Conservation (phyloP, 1,140 invertebrate genomes). For the Tachypleus tridentatus region DNA sequence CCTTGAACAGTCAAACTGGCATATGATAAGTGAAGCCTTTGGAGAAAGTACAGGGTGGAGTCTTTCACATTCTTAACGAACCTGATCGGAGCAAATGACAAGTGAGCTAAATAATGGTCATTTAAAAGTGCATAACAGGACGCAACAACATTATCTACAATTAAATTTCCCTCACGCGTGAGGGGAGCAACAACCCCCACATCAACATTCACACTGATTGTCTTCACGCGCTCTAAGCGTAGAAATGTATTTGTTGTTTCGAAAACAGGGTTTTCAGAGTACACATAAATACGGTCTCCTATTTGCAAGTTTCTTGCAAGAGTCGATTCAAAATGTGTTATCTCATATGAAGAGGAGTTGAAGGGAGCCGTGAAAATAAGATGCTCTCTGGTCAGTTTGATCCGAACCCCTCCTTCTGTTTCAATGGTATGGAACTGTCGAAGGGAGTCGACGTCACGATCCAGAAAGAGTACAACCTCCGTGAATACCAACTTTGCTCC, state of each 20-base stretch:
- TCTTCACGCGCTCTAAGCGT: slow-evolving; percentile 46
- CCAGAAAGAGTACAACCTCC: slow-evolving; percentile 79
- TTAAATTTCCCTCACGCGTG: slow-evolving; percentile 69
- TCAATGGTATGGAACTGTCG: slow-evolving; percentile 37
- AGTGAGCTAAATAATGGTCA: slow-evolving; percentile 69
- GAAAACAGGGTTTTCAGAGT: background rate
- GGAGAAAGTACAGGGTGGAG: too few relatives aligned
- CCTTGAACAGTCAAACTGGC: too few relatives aligned
- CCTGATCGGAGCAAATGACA: slow-evolving; percentile 62
- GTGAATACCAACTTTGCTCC: slow-evolving; percentile 57
- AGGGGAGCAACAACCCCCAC: slow-evolving; percentile 78
- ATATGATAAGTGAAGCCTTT: too few relatives aligned
- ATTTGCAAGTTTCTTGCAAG: slow-evolving; percentile 47
- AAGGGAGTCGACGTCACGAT: slow-evolving; percentile 46
- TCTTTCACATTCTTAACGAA: slow-evolving; percentile 31
- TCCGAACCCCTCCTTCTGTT: slow-evolving; percentile 50
- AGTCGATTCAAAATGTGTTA: slow-evolving; percentile 27
- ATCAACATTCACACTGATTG: slow-evolving; percentile 42
- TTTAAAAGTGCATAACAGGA: slow-evolving; percentile 90
- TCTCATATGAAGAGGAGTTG: background rate
- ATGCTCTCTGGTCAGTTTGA: slow-evolving; percentile 75
- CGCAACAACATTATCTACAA: slow-evolving; percentile 76
- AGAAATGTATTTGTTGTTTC: background rate
- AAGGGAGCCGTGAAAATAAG: slow-evolving; percentile 42
- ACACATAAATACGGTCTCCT: slow-evolving; percentile 39